Evolutionary conservation across 2,113 vertebrate species (phyloP).

Genomic region (Oreochromis niloticus): DNA sequence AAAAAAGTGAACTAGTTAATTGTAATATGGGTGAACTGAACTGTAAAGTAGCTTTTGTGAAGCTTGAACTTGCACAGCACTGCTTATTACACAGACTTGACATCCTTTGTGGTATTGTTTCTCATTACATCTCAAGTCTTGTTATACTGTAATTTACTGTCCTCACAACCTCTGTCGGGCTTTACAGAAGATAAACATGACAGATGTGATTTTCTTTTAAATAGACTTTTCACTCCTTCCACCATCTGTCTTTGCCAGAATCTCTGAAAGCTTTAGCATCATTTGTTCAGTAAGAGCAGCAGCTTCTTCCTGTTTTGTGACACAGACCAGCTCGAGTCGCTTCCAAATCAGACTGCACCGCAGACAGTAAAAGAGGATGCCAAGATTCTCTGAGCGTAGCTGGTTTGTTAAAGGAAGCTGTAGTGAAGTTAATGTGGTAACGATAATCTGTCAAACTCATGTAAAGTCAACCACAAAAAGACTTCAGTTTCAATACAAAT

Average conservation of each 20-base stretch:
- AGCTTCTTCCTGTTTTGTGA: neutral
- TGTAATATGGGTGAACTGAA: neutral
- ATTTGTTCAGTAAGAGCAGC: conserved; percentile 3
- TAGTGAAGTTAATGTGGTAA: neutral
- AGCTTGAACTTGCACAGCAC: neutral
- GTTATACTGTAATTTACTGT: neutral
- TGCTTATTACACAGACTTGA: neutral
- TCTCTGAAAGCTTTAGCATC: neutral
- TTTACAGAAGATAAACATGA: neutral
- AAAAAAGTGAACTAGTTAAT: neutral
- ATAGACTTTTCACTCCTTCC: neutral
- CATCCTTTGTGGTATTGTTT: neutral
- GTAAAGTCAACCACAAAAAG: neutral
- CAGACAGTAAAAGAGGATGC: neutral
- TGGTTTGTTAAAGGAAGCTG: neutral
- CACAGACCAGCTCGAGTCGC: neutral
- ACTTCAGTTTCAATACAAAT: neutral
- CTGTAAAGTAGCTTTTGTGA: neutral
- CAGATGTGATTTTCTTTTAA: neutral
- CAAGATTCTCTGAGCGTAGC: neutral
- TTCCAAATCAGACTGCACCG: neutral
- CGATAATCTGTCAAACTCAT: neutral
- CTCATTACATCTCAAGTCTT: neutral
- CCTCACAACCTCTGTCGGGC: neutral
- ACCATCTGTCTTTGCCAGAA: conserved; percentile 5